Conservation (phyloP, 1,140 invertebrate genomes). For the Nylanderia fulva region DNA sequence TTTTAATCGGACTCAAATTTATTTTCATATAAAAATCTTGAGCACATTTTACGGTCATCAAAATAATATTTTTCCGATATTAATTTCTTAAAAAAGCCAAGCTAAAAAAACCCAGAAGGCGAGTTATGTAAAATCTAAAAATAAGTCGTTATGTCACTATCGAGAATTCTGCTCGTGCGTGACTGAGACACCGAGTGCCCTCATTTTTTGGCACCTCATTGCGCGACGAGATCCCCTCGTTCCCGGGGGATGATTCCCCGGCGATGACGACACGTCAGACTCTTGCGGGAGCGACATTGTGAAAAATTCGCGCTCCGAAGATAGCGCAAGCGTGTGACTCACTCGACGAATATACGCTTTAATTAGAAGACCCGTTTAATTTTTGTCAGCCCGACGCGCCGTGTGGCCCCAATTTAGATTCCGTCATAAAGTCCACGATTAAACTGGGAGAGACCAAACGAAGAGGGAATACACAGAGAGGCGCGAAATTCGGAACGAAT, state of each 20-base stretch:
- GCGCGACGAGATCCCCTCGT: conserved; percentile 24
- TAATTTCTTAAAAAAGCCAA: not conserved
- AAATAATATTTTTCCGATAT: not conserved
- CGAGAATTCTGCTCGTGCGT: not conserved
- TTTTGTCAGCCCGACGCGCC: conserved; percentile 44
- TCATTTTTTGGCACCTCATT: conserved; percentile 58
- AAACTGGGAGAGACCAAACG: not conserved
- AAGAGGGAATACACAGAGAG: not conserved
- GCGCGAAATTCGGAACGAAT: conserved; percentile 19
- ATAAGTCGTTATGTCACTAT: not conserved
- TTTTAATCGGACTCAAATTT: conserved; percentile 2
- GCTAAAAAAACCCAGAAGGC: not conserved
- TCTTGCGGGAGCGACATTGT: conserved; percentile 28
- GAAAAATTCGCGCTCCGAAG: conserved; percentile 60
- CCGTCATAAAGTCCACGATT: conserved; percentile 19
- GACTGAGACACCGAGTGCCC: not conserved
- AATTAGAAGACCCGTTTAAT: conserved; percentile 56
- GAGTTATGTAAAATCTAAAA: not conserved
- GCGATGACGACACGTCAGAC: conserved; percentile 51
- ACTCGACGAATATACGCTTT: conserved; percentile 44
- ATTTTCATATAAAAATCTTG: not conserved
- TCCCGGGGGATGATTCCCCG: conserved; percentile 42
- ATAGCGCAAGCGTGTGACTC: conserved; percentile 52
- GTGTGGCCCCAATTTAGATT: conserved; percentile 49
- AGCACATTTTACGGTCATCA: not conserved